phyloP scores from a whole-genome alignment of 2,113 vertebrate genomes.

The Athene cunicularia region DNA sequence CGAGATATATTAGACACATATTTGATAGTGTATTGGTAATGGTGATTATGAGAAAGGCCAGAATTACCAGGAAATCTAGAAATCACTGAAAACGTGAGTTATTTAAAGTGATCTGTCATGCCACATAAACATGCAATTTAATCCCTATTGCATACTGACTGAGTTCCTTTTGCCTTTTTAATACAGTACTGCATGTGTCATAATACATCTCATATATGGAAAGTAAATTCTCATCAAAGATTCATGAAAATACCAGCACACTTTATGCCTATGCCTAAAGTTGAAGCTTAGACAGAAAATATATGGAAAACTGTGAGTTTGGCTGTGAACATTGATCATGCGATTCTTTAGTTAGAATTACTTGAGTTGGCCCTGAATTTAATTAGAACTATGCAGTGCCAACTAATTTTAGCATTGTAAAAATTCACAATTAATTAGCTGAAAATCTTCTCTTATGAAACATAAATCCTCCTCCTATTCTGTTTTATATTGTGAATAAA shows the following conservation, averaged over 20 bases:
- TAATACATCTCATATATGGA: not conserved
- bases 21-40: not conserved
- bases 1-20: not conserved
- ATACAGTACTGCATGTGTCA: not conserved
- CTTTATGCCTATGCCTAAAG: not conserved
- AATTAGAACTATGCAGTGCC: not conserved
- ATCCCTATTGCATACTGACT: not conserved
- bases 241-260: not conserved
- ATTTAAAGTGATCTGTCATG: not conserved
- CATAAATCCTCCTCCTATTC: not conserved
- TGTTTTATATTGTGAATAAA: conserved; percentile 4
- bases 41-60: not conserved
- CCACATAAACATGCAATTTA: not conserved
- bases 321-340: not conserved
- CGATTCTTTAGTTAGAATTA: not conserved
- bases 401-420: conserved; percentile 16
- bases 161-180: not conserved
- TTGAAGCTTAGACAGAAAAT: not conserved
- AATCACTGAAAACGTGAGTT: not conserved
- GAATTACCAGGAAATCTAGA: not conserved
- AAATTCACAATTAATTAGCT: conserved; percentile 23
- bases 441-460: conserved; percentile 7
- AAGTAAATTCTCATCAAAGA: not conserved
- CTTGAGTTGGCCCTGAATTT: not conserved
- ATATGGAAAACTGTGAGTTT: not conserved